A percentile compares a stretch with the other conserved stretches of the same genome.
phyloP scores from a whole-genome alignment of 2,113 vertebrate species.

The Gymnorhina tibicen region DNA sequence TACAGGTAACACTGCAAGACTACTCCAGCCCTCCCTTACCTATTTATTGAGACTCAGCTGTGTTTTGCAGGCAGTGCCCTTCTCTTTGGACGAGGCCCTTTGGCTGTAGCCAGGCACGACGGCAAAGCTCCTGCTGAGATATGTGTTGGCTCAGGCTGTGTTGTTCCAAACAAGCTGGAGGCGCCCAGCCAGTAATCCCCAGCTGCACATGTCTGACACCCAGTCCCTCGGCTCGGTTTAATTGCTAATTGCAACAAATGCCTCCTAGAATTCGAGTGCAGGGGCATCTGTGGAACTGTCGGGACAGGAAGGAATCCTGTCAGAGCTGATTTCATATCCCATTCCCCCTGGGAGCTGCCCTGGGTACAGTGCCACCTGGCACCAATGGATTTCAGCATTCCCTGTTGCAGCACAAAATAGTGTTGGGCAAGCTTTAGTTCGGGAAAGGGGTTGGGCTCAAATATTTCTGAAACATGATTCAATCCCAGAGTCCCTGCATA shows the following conservation, averaged over 20 bases:
- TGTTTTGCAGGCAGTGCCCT: background rate
- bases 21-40: background rate
- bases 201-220: background rate
- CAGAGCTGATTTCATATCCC: background rate
- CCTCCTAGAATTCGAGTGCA: background rate
- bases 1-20: background rate
- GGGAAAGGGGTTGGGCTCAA: background rate
- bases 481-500: background rate
- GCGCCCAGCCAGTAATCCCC: background rate
- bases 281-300: background rate
- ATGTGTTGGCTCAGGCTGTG: background rate
- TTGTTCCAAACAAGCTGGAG: background rate
- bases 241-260: background rate
- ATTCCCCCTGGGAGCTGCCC: accelerated
- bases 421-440: background rate
- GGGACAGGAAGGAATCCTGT: background rate
- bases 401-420: background rate
- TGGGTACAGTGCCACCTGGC: background rate
- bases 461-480: background rate
- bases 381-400: background rate
- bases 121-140: background rate
- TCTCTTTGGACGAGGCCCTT: background rate
- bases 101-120: accelerated
- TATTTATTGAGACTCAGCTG: background rate
- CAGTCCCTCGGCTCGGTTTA: background rate